These are phyloP conservation scores for Tetragonisca angustula DNA, from an alignment of 2,888 invertebrate genomes.

Conservation along the genomic window DNA sequence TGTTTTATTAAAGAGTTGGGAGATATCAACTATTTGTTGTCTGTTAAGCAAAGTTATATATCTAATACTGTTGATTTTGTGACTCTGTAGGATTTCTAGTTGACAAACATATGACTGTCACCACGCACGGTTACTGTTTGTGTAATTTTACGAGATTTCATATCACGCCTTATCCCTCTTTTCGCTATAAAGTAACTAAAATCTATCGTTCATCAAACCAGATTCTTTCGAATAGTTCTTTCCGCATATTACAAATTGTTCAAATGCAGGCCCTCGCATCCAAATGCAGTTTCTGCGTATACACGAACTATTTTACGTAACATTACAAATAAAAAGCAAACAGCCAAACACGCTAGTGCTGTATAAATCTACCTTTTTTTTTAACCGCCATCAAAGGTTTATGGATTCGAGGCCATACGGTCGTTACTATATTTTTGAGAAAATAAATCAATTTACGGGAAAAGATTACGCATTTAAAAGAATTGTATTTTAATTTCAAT, in stretches of 20 bases:
- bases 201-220: not conserved
- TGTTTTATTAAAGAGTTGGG: not conserved
- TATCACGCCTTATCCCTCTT: not conserved
- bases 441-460: too few species aligned
- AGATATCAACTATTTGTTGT: not conserved
- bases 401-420: not conserved
- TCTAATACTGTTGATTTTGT: not conserved
- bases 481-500: too few species aligned
- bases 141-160: not conserved
- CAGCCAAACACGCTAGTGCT: not conserved
- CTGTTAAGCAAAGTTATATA: not conserved
- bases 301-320: not conserved
- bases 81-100: not conserved
- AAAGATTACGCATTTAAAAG: too few species aligned
- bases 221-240: not conserved
- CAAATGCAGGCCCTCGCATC: not conserved
- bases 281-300: not conserved
- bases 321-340: constrained; percentile 2
- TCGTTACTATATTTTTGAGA: too few species aligned
- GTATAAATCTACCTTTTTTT: not conserved
- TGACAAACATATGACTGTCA: not conserved
- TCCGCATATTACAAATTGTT: not conserved
- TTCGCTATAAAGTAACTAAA: not conserved
- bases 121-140: not conserved
- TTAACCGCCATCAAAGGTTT: not conserved